A percentile compares a stretch with the other conserved stretches of the same genome.
phyloP scores from a whole-genome alignment of 2,888 invertebrate species.

The Dolichomitus sp. region DNA sequence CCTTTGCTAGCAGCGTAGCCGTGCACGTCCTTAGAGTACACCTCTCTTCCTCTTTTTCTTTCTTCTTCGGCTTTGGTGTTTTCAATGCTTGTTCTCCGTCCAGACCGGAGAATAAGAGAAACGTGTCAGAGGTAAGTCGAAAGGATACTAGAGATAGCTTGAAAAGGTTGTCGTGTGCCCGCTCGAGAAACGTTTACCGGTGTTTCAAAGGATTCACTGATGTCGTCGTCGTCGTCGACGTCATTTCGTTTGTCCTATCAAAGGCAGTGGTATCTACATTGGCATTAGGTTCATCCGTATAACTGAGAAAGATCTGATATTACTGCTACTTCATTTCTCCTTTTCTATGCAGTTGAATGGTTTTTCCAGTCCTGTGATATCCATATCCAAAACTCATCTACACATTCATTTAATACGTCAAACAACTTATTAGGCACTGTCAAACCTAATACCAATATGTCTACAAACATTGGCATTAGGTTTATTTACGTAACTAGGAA shows the following conservation, averaged over 20 bases:
- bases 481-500: not conserved
- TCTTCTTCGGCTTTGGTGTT: conserved; percentile 17
- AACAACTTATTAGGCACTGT: conserved; percentile 71
- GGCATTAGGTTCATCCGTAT: conserved; percentile 21
- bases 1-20: conserved; percentile 1
- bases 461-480: too few species aligned
- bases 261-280: conserved; percentile 14
- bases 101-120: conserved; percentile 28
- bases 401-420: conserved; percentile 76
- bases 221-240: conserved; percentile 7
- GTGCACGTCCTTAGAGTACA: not conserved
- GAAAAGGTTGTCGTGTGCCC: conserved; percentile 40
- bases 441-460: conserved; percentile 14
- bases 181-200: conserved; percentile 53
- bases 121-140: conserved; percentile 32
- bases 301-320: not conserved
- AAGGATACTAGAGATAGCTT: conserved; percentile 33
- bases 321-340: conserved; percentile 14
- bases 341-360: not conserved
- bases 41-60: not conserved
- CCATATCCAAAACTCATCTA: not conserved
- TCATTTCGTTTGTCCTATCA: conserved; percentile 26
- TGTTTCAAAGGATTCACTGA: conserved; percentile 40
- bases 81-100: conserved; percentile 27
- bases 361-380: not conserved